Base-by-base conservation (phyloP, 2,797 vertebrate species). In the Pseudotriccus pelzelni region DNA sequence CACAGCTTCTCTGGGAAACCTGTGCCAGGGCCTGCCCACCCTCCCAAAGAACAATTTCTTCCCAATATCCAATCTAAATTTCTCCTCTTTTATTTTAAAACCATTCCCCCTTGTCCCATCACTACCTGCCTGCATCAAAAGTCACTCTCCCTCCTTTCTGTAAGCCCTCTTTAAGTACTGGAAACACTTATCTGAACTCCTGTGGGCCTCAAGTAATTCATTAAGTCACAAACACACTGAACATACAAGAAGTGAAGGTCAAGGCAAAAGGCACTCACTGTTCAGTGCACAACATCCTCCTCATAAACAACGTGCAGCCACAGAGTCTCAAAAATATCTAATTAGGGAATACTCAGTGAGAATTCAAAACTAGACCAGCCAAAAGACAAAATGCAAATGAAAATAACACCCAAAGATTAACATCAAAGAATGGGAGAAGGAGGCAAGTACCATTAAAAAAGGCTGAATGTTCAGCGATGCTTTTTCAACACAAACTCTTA, bases 51-150 rank as follows among this genome's bases (percentile, higher is more conserved):
- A 1, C 0, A 53, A 55, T 37, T 63, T 39, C 58, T 36, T 19
- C 39, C 67, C 28, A 23, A 7, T 0, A 46, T 53, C 79, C 47
- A 47, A 46, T 9, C 79, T 0, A 12, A 0, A 39, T 22, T 14
- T 55, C 22, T 15, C 5, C 67, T 46, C 56, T 72, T 41, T 21
- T 13, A 12, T 6, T 44, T 18, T 10, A 18, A 55, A 49, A 24
- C 16, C 27, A 36, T 28, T 55, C 15, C 22, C 6, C 10, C 7
- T 56, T 37, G 43, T 14, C 41, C 78, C 18, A 37, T 37, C 41
- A 22, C 14, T 2, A 1, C 12, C 16, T 28, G 9, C 16, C 32
- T 4, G 0, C 1, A 9, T 18, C 11, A 76, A 23, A 50, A 63
- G 8, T 6, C 70, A 0, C 20, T 44, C 14, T 56, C 23, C 27